phyloP scores from a whole-genome alignment of 2,797 vertebrate species.

The Thaleichthys pacificus region DNA sequence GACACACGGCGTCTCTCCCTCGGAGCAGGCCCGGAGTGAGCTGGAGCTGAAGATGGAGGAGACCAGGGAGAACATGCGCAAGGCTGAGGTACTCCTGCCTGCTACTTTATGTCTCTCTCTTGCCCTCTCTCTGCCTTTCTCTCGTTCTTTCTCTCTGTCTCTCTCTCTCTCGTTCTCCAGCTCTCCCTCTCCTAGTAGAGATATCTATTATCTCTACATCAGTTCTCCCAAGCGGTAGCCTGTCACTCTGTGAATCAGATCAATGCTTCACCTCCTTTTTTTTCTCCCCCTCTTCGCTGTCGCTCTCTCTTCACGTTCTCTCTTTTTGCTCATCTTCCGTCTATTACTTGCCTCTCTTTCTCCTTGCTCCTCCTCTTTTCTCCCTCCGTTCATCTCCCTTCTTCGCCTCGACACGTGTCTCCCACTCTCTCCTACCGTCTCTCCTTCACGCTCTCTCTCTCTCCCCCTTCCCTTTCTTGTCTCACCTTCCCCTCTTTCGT shows the following conservation, averaged over 20 bases:
- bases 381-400: not conserved
- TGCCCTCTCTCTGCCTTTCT: not conserved
- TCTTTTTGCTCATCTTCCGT: not conserved
- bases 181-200: not conserved
- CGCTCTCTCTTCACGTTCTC: not conserved
- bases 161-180: not conserved
- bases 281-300: not conserved
- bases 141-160: not conserved
- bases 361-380: not conserved
- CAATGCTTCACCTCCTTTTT: not conserved
- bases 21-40: slow-evolving; percentile 88
- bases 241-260: not conserved
- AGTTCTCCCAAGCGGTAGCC: not conserved
- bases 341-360: not conserved
- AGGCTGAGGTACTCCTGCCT: slow-evolving; percentile 84
- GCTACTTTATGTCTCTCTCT: not conserved
- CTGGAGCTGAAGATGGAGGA: slow-evolving; percentile 94
- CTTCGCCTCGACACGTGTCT: not conserved
- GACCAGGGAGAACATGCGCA: slow-evolving; percentile 91
- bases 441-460: not conserved
- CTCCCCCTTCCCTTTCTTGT: slow-evolving; percentile 1
- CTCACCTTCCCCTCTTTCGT: not conserved
- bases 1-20: slow-evolving; percentile 81
- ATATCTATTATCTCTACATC: not conserved
- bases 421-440: not conserved